phyloP scores from a whole-genome alignment of 2,113 vertebrate species.

The Syngnathus typhle region DNA sequence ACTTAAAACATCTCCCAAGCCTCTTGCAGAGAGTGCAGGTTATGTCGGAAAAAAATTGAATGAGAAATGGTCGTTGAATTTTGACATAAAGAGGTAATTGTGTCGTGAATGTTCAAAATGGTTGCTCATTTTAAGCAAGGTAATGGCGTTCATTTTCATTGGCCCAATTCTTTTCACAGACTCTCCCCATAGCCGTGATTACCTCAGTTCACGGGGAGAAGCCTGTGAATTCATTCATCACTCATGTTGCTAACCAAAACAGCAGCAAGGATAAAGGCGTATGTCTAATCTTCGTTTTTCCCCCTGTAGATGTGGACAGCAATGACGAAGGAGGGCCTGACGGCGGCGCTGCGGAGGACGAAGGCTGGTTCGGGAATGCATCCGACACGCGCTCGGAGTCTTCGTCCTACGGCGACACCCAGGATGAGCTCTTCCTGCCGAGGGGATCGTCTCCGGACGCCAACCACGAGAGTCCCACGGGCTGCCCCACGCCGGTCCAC shows the following conservation, averaged over 20 bases:
- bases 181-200: not conserved
- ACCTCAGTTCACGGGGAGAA: not conserved
- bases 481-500: constrained; percentile 86
- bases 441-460: constrained; percentile 77
- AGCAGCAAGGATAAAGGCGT: not conserved
- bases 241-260: not conserved
- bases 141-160: constrained; percentile 9
- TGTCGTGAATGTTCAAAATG: constrained; percentile 14
- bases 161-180: not conserved
- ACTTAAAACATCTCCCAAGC: constrained; percentile 35
- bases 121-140: constrained; percentile 7
- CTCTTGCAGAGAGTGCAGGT: constrained; percentile 28
- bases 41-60: constrained; percentile 30
- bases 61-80: constrained; percentile 16
- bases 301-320: constrained; percentile 83
- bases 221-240: not conserved
- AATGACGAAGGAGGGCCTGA: constrained; percentile 85
- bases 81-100: constrained; percentile 13
- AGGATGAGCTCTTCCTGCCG: constrained; percentile 78
- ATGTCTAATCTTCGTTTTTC: constrained; percentile 2
- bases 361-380: constrained; percentile 91
- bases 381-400: constrained; percentile 94
- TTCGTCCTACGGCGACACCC: constrained; percentile 90
- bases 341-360: constrained; percentile 84
- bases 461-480: constrained; percentile 86